Percentiles rank a stretch among this genome's conserved stretches.
Evolutionary conservation across 1,140 invertebrate species (phyloP).

Genomic region (Dendrolimus punctatus): DNA sequence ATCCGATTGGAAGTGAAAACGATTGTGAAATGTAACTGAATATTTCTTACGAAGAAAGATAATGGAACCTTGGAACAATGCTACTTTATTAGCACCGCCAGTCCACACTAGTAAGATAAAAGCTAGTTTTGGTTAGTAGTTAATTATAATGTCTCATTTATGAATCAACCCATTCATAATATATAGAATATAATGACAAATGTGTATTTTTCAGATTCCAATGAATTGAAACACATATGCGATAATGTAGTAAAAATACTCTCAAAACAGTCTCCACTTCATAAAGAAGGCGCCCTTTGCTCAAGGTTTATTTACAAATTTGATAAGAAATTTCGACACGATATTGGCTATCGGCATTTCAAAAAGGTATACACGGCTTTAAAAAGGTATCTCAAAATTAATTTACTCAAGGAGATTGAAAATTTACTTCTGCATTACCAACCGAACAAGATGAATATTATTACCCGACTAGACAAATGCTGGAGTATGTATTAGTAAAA

Average conservation of each 20-base stretch:
- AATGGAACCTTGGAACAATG: constrained; percentile 52
- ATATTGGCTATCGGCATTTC: constrained; percentile 74
- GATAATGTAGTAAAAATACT: constrained; percentile 57
- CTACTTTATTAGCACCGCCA: constrained; percentile 39
- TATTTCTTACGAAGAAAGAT: constrained; percentile 9
- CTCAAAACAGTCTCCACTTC: constrained; percentile 64
- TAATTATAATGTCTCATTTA: constrained; percentile 5
- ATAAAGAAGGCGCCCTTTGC: constrained; percentile 71
- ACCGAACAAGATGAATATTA: constrained; percentile 28
- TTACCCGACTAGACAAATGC: constrained; percentile 74
- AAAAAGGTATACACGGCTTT: constrained; percentile 73
- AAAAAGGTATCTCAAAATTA: constrained; percentile 68
- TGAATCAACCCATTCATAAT: not conserved
- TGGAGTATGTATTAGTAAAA: constrained; percentile 72
- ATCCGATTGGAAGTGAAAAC: constrained; percentile 5
- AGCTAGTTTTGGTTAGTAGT: constrained; percentile 23
- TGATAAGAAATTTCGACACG: constrained; percentile 75
- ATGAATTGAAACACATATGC: constrained; percentile 29
- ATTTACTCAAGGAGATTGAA: constrained; percentile 63
- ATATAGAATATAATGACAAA: not conserved
- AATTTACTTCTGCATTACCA: constrained; percentile 38
- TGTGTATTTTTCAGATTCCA: constrained; percentile 43
- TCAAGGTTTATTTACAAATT: constrained; percentile 75
- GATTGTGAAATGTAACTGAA: not conserved
- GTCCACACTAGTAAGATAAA: constrained; percentile 36